A percentile compares a stretch with the other conserved stretches of the same genome.
Conservation (phyloP, 2,797 vertebrate genomes). For the Poeciliopsis gracilis region DNA sequence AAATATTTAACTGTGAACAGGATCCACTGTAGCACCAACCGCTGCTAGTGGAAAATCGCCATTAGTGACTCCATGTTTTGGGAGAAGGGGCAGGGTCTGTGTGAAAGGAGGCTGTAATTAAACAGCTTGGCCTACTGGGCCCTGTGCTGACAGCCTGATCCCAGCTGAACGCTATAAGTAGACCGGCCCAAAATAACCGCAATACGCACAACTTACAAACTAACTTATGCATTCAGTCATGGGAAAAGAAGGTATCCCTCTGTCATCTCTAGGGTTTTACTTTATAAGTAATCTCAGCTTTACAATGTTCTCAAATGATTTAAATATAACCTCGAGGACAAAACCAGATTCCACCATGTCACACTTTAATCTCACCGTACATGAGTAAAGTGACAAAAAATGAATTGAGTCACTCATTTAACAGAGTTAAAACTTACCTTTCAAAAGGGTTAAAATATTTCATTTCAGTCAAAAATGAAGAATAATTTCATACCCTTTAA, state of each 20-base stretch:
- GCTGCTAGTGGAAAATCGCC: not conserved
- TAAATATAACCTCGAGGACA: not conserved
- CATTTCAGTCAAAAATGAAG: not conserved
- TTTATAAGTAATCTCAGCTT: not conserved
- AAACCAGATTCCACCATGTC: not conserved
- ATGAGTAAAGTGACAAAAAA: too few relatives aligned
- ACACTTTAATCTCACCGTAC: too few relatives aligned
- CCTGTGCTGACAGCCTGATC: constrained; percentile 42
- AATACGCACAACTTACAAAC: not conserved
- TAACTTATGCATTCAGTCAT: not conserved
- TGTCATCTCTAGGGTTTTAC: not conserved
- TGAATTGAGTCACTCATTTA: not conserved
- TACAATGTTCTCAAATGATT: not conserved
- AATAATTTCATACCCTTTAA: too few relatives aligned
- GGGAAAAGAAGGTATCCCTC: not conserved
- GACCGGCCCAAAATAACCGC: constrained; percentile 50
- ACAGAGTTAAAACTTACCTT: not conserved
- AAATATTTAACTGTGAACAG: not conserved
- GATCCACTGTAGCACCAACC: not conserved
- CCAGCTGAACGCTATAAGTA: constrained; percentile 65
- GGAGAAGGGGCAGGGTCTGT: constrained; percentile 22
- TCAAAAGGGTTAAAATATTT: not conserved
- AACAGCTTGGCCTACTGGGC: constrained; percentile 49
- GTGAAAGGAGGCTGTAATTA: constrained; percentile 29
- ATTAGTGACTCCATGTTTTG: constrained; percentile 7